Evolutionary conservation across 92 coral and sea anemone genomes (phyloP).

Genomic region (Porites evermanni): DNA sequence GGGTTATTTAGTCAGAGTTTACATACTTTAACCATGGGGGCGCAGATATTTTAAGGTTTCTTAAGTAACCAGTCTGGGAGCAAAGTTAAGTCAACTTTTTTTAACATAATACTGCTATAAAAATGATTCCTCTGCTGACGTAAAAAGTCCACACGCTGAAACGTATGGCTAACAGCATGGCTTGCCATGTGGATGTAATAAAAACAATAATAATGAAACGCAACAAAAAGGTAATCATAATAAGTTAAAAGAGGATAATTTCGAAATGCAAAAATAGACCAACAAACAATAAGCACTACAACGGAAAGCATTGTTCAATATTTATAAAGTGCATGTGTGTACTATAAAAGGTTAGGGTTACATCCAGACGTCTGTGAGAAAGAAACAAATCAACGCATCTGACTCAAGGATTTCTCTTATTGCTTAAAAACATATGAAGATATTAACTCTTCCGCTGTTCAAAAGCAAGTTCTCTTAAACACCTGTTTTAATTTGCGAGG

Average conservation of each 20-base stretch:
- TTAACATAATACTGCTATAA: no score
- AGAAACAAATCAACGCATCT: background rate
- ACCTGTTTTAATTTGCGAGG: background rate
- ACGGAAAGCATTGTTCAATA: background rate
- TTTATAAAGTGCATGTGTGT: background rate
- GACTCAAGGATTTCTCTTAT: no score
- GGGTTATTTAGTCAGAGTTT: background rate
- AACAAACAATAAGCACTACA: background rate
- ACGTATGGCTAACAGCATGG: no score
- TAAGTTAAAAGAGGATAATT: no score
- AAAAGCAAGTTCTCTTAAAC: constrained; percentile 5
- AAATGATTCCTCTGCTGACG: no score
- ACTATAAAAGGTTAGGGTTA: background rate
- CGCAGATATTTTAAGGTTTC: constrained; percentile 28
- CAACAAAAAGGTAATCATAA: no score
- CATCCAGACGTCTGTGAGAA: background rate
- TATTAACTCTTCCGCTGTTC: no score
- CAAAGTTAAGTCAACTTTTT: background rate
- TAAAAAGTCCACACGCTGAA: no score
- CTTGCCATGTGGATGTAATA: background rate
- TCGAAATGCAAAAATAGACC: background rate
- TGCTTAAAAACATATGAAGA: no score
- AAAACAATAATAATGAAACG: background rate
- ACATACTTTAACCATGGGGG: constrained; percentile 25
- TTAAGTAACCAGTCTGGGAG: constrained; percentile 12